Percentiles rank a stretch among this genome's conserved stretches.
Evolutionary conservation across 2,888 invertebrate species (phyloP).

Genomic region (Caenorhabditis auriculariae): DNA sequence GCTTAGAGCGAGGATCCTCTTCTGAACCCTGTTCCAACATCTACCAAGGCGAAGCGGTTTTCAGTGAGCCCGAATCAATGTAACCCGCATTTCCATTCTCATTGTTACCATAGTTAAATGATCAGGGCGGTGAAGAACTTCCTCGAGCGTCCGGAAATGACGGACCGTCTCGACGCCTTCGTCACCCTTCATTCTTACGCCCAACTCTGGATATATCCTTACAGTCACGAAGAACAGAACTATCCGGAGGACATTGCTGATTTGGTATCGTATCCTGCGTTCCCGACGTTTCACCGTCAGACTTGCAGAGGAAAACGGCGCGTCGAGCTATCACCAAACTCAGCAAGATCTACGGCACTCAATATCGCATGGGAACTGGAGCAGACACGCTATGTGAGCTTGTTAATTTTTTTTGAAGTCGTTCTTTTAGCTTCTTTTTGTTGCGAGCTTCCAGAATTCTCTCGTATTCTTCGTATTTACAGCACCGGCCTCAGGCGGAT

Average conservation of each 20-base stretch:
- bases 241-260: constrained; percentile 58
- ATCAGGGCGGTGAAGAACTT: constrained; percentile 54
- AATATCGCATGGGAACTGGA: constrained; percentile 59
- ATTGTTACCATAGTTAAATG: background rate
- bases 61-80: constrained; percentile 62
- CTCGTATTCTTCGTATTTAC: constrained; percentile 2
- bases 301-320: constrained; percentile 48
- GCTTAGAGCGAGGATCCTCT: constrained; percentile 56
- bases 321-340: constrained; percentile 46
- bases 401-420: background rate
- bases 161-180: constrained; percentile 60
- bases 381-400: constrained; percentile 55
- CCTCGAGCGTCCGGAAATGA: constrained; percentile 44
- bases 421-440: background rate
- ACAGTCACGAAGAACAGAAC: constrained; percentile 48
- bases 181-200: constrained; percentile 63
- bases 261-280: constrained; percentile 36
- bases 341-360: constrained; percentile 53
- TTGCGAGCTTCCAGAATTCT: background rate
- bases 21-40: constrained; percentile 62
- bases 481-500: constrained; percentile 59
- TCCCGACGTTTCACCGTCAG: too few species aligned
- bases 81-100: background rate
- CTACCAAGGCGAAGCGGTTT: constrained; percentile 58
- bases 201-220: constrained; percentile 63